Base-by-base conservation (phyloP, 2,888 invertebrate genomes). In the Tetragonisca angustula region DNA sequence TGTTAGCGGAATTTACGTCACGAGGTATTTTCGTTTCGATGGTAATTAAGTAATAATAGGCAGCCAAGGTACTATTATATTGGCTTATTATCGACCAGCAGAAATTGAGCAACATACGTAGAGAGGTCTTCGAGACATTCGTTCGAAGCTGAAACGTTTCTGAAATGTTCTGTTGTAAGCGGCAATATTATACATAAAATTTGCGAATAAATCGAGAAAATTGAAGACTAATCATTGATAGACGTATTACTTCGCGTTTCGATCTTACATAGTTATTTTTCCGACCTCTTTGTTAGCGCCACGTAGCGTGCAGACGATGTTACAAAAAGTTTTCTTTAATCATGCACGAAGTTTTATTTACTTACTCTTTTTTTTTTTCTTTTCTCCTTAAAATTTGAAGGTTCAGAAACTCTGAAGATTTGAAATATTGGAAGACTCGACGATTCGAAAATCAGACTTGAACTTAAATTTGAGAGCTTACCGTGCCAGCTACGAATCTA, bases 1-100 rank as follows among this genome's bases (percentile, higher is more conserved):
- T 81, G 27, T 81, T 81, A 83, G 83, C 68, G 27, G 59, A 43
- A 73, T 74, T 79, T 56, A 79, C 64, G 69, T 73, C 49, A 54
- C 52, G 52, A 65, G 43, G 24, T 82, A n/a, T 50, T 73, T 82
- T 76, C 59, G 27, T 73, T 78, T 74, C 74, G 54, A 50, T 69
- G 36, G 32, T 77, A 67, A 70, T 78, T 69, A 72, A 76, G 68
- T 69, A 72, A 71, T 64, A 6, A 36, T 82, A 81, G 61, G 43
- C 59, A 54, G 62, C 32, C 43, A 71, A 74, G 65, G 65, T 43
- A 43, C 43, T 36, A 75, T 54, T 36, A 75, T 54, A 76, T 32
- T 15, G 52, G 54, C 59, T 79, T 73, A n/a, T 52, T 62, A 43
- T 59, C 52, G 32, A 79, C n/a, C 56, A 52, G 43, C 43, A n/a